Evolutionary conservation across 2,888 invertebrate species (phyloP).

Genomic region (Nemurella pictetii): DNA sequence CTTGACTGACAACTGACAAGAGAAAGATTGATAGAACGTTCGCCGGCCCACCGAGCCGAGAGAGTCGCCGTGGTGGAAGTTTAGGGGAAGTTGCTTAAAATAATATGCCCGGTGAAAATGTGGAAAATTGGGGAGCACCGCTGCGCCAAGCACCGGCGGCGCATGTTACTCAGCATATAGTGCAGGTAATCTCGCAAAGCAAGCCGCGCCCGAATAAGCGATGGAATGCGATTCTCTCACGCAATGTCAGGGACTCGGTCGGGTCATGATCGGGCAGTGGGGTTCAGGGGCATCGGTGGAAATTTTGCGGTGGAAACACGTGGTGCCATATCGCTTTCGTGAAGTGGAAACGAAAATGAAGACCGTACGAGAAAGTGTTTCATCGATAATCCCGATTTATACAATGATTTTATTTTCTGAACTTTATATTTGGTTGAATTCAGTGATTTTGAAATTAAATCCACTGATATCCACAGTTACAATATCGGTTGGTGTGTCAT

Average conservation of each 20-base stretch:
- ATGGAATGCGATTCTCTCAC: background rate
- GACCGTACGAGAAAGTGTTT: no score
- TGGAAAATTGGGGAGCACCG: background rate
- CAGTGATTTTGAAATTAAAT: no score
- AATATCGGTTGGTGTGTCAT: no score
- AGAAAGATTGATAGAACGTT: background rate
- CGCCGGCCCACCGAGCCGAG: background rate
- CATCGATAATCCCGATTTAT: no score
- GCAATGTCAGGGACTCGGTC: background rate
- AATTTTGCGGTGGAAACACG: no score
- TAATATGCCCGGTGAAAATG: no score
- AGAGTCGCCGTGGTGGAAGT: background rate
- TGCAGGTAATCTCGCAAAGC: background rate
- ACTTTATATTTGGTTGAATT: no score
- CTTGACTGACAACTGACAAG: background rate
- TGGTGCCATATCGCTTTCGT: no score
- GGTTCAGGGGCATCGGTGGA: background rate
- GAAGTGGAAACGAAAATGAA: no score
- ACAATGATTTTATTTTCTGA: no score
- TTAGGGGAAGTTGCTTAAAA: no score
- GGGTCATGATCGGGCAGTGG: background rate
- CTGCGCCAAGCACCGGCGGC: background rate
- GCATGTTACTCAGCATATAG: background rate
- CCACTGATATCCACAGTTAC: no score
- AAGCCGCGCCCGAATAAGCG: background rate